phyloP scores from a whole-genome alignment of 2,888 invertebrate species.

The Plebejus melissa region DNA sequence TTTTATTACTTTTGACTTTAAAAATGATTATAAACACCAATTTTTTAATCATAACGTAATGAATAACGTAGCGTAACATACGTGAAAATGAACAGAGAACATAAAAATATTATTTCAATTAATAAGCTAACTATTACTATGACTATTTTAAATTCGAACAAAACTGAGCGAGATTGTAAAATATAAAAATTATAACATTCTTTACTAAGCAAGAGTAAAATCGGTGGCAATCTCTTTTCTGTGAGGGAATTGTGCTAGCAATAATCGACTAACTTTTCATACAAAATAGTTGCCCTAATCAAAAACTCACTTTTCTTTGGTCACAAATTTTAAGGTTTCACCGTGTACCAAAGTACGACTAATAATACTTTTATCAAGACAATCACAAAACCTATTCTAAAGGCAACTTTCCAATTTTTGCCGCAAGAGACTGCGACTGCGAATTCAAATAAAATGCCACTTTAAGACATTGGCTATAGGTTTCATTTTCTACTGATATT shows the following conservation, averaged over 20 bases:
- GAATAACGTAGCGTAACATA: neutral
- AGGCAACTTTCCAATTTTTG: neutral
- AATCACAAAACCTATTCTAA: slow-evolving; percentile 13
- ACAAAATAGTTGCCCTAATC: neutral
- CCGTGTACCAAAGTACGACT: neutral
- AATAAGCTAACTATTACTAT: neutral
- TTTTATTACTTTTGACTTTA: neutral
- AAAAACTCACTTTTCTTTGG: slow-evolving; percentile 22
- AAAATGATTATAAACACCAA: neutral
- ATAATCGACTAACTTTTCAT: neutral
- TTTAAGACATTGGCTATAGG: too few species aligned
- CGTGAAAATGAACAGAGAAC: neutral
- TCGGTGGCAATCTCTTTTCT: neutral
- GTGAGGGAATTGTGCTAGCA: slow-evolving; percentile 4
- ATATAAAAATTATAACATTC: neutral
- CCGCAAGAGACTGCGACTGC: too few species aligned
- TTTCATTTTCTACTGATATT: too few species aligned
- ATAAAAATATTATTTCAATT: neutral
- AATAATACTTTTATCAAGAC: slow-evolving; percentile 11
- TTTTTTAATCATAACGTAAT: neutral
- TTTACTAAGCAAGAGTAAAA: neutral
- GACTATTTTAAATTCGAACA: slow-evolving; percentile 6
- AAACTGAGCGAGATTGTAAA: neutral
- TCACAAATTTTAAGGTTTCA: slow-evolving; percentile 12
- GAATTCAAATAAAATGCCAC: too few species aligned